A percentile compares a stretch with the other conserved stretches of the same genome.
Evolutionary conservation across 2,113 vertebrate genomes (phyloP).

Genomic region (Abramis brama): DNA sequence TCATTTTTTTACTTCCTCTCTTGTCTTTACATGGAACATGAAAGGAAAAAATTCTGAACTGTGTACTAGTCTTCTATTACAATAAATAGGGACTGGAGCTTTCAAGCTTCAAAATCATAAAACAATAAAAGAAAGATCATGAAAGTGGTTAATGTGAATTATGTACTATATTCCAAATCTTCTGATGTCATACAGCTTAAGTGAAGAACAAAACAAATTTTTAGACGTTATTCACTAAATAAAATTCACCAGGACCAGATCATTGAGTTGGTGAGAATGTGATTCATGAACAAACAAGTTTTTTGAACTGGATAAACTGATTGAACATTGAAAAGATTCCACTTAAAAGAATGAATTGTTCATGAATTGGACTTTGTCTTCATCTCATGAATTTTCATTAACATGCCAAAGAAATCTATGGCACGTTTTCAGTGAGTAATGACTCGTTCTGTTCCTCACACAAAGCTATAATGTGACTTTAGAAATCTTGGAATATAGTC

Average conservation of each 20-base stretch:
- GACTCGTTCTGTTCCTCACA: background rate
- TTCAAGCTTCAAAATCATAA: background rate
- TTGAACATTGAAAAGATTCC: background rate
- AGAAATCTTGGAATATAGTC: background rate
- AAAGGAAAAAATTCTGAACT: background rate
- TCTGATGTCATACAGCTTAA: background rate
- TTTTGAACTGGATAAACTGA: background rate
- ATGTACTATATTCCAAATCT: background rate
- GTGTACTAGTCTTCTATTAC: background rate
- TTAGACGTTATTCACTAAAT: background rate
- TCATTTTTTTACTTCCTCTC: slow-evolving; percentile 8
- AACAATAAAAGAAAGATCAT: background rate
- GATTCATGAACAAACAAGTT: background rate
- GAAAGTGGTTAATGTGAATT: background rate
- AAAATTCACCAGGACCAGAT: background rate
- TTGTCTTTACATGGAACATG: background rate
- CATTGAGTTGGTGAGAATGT: background rate
- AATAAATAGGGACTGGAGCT: background rate
- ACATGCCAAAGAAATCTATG: background rate
- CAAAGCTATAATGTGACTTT: background rate
- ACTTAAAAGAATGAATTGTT: background rate
- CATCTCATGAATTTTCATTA: background rate
- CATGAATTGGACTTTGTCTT: background rate
- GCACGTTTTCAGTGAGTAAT: background rate
- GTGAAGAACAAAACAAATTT: background rate